Base-by-base conservation (phyloP, 2,797 vertebrate genomes). In the Cyprinella venusta region DNA sequence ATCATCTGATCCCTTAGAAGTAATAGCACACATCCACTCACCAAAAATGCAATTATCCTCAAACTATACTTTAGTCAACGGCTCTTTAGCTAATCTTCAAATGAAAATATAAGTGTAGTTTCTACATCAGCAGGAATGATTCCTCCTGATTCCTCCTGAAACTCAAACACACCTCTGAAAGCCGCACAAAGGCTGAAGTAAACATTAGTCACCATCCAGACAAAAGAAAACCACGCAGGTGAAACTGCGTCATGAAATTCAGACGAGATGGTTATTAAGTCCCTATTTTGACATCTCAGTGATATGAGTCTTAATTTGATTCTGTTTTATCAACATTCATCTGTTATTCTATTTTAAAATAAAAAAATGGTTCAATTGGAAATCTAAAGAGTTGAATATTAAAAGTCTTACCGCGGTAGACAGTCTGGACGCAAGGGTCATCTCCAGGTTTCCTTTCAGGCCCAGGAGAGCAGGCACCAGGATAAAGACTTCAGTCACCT, bases 391-490 rank as follows among this genome's bases (percentile, higher is more conserved):
- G 68, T 33, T 56, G 4, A 24, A 33, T 52, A 52, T 54, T 38
- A 40, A 2, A 52, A 16, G n/a, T 95, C 98, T 98, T 93, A 99
- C 98, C 89, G 98, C 97, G 30, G 98, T 99, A 33, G 98, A 99
- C n/a, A 99, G 96, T 82, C 98, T 95, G 8, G 98, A 99, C 0
- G 98, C 98, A 90, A 99, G 91, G 0, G 98, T 99, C 98, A 99
- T 99, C 92, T 99, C 98, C 86, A 99, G 94, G 94, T 99, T 99
- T 56, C 98, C 98, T 92, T 99, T 99, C 65, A 99, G 95, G 1
- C 98, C 98, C 88, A 99, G 94, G 33, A 99, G 91, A 0, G 98
- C 98, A 42, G 98, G 98, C 19, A 99, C 98, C 68, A 99, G 90
- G 92, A 99, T 99, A 87, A 99, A 99, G 33, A 99, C 96, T 92